phyloP scores from a whole-genome alignment of 2,113 vertebrate species.

The Chaenocephalus aceratus region DNA sequence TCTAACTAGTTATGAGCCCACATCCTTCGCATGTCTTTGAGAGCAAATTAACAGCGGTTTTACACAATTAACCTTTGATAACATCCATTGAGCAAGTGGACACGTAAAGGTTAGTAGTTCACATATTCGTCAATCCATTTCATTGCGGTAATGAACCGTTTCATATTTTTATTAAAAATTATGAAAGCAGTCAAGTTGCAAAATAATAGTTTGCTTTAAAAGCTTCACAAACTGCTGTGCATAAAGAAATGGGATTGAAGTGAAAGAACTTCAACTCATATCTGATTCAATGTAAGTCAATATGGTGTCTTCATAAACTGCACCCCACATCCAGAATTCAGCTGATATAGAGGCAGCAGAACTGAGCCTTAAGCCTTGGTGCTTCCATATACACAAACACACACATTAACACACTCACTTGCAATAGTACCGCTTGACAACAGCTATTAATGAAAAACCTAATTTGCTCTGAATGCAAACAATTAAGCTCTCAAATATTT shows the following conservation, averaged over 20 bases:
- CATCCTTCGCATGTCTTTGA: conserved; percentile 70
- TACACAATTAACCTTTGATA: conserved; percentile 81
- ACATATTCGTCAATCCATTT: conserved; percentile 68
- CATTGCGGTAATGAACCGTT: conserved; percentile 59
- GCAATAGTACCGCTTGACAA: conserved; percentile 60
- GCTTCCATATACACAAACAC: conserved; percentile 24
- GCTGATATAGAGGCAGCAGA: conserved; percentile 55
- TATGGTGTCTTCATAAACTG: conserved; percentile 41
- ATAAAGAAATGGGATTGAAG: not conserved
- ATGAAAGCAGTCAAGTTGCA: conserved; percentile 24
- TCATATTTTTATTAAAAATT: conserved; percentile 46
- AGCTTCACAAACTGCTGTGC: conserved; percentile 26
- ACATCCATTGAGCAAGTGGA: conserved; percentile 60
- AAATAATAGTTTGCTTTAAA: conserved; percentile 38
- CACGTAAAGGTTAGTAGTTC: conserved; percentile 74
- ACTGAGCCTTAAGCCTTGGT: conserved; percentile 42
- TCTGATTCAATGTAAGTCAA: conserved; percentile 37
- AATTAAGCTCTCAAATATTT: conserved; percentile 72
- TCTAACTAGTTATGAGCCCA: conserved; percentile 63
- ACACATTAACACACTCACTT: conserved; percentile 25
- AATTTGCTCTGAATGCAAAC: conserved; percentile 76
- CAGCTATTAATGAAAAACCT: conserved; percentile 74
- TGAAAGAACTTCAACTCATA: conserved; percentile 21
- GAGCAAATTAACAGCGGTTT: conserved; percentile 76
- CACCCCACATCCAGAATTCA: conserved; percentile 47